phyloP scores from a whole-genome alignment of 2,113 vertebrate genomes.

The Romanogobio albipinnatus region DNA sequence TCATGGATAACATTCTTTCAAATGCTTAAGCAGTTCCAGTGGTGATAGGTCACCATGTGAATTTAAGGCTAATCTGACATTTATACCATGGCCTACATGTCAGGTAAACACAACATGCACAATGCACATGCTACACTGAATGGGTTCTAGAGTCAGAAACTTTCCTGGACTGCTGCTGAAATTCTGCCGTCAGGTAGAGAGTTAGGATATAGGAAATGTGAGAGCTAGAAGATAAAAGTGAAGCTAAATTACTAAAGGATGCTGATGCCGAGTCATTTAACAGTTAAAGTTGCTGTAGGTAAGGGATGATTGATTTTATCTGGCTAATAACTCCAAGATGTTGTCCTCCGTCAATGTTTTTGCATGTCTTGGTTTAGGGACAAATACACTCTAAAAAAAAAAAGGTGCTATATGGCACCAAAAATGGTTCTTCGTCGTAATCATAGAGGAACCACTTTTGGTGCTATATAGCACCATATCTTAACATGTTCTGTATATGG shows the following conservation, averaged over 20 bases:
- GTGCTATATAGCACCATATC: no score
- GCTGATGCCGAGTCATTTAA: conserved; percentile 7
- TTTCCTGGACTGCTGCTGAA: neutral
- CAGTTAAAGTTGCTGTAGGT: neutral
- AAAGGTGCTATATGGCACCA: no score
- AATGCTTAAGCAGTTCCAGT: conserved; percentile 17
- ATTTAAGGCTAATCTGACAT: conserved; percentile 10
- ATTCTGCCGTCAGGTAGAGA: neutral
- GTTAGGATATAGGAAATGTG: neutral
- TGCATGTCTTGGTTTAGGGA: neutral
- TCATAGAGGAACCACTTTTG: no score
- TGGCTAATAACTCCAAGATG: conserved; percentile 41
- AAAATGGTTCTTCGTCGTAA: no score
- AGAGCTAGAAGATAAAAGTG: neutral
- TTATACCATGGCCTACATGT: neutral
- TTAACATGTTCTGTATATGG: no score
- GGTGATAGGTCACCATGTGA: neutral
- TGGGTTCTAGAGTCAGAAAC: neutral
- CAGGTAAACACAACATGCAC: neutral
- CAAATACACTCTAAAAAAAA: no score
- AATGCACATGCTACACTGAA: neutral
- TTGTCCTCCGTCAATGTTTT: conserved; percentile 21
- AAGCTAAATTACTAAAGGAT: conserved; percentile 21
- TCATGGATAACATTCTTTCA: conserved; percentile 18
- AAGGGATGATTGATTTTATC: neutral